Percentiles rank a stretch among this genome's conserved stretches.
These are phyloP conservation scores for Notamacropus eugenii DNA, from an alignment of 2,797 vertebrate species.

Conservation along the genomic window DNA sequence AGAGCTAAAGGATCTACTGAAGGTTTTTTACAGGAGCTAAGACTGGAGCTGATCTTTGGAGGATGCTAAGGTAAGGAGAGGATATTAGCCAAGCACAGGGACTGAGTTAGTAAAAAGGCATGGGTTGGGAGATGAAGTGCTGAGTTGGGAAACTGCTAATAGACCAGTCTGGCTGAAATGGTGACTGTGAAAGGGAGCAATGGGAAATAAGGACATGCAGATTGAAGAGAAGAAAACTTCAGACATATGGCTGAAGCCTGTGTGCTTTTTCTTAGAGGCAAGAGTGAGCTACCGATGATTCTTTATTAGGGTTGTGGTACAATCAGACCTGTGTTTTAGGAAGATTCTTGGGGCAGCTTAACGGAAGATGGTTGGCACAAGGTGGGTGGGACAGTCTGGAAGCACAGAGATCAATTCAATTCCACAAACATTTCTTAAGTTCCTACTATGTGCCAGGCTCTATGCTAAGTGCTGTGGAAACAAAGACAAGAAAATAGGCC, in stretches of 20 bases:
- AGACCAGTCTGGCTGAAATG: not conserved
- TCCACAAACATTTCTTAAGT: not conserved
- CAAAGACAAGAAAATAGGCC: not conserved
- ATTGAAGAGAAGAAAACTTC: not conserved
- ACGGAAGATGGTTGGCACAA: not conserved
- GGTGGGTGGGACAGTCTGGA: not conserved
- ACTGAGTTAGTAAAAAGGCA: not conserved
- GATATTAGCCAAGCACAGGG: not conserved
- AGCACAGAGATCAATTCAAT: not conserved
- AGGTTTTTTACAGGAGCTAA: not conserved
- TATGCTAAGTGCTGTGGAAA: not conserved
- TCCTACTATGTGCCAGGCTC: not conserved
- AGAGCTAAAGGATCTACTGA: not conserved
- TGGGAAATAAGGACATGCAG: not conserved
- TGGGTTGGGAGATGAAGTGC: not conserved
- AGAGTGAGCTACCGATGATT: not conserved
- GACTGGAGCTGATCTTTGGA: not conserved
- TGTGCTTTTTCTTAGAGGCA: not conserved
- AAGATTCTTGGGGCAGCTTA: not conserved
- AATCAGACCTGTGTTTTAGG: not conserved
- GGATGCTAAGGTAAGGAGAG: not conserved
- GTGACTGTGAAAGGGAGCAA: not conserved
- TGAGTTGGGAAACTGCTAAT: not conserved
- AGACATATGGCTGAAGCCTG: not conserved
- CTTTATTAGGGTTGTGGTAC: not conserved